Evolutionary conservation across 2,888 invertebrate species (phyloP), one percentile per base, ranked within the genome.

Genomic region (Sympetrum striolatum): DNA sequence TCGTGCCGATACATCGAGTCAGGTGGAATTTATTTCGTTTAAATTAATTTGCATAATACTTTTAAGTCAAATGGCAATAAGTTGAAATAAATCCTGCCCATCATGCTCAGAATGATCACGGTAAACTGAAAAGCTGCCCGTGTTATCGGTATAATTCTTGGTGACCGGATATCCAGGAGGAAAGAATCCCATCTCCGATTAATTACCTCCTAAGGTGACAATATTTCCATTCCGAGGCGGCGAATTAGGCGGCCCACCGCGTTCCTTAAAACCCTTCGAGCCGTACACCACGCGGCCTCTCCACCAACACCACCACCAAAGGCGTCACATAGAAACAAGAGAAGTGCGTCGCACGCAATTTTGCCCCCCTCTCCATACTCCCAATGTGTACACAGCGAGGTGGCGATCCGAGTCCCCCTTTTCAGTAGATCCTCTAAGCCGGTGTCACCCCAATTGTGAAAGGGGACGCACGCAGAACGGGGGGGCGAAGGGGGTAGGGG

Each of bases 391-490:
- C 86, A 86, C 86, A 86, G 86, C 86, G 86, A 86, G 86, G 86
- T 86, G 86, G 60, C 86, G 86, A 86, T 64, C 86, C 86, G 37
- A 53, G 37, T 37, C 86, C 60, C 86, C 86, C 53, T 86, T 53
- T 86, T 64, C 60, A 60, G 86, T 31, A 86, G 86, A 86, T 86
- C 86, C 86, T 58, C 86, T 60, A 86, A 86, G 86, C 86, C 60
- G 86, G 86, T 86, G 86, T 86, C 86, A 86, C 86, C 86, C 60
- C 86, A 86, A 86, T 86, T 86, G 86, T 86, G 82, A 82, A 82
- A 35, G 82, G 58, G 31, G 48, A 48, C 64, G 31, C 0, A 58
- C 5, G 58, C 58, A 35, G 35, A 35, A 53, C 15, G 5, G 53
- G 18, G 82, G 82, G 53, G 53, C 2, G 82, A 25, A 60, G 22